A percentile compares a stretch with the other conserved stretches of the same genome.
Evolutionary conservation across 2,888 invertebrate genomes (phyloP).

Genomic region (Baronia brevicornis): DNA sequence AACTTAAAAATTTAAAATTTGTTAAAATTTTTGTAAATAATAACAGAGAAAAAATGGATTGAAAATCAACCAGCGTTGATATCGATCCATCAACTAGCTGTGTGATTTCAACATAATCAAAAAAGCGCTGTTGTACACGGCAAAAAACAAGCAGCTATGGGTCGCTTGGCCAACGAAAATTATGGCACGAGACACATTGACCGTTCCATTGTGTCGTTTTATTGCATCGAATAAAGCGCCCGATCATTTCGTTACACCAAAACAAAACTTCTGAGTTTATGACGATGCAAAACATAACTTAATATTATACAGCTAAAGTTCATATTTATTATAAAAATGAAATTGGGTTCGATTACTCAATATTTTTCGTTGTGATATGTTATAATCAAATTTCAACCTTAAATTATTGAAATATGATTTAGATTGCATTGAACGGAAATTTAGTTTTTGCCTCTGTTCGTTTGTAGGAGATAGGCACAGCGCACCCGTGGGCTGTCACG

Average conservation of each 20-base stretch:
- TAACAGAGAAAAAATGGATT: constrained; percentile 9
- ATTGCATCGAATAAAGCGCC: constrained; percentile 38
- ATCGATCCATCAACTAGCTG: constrained; percentile 32
- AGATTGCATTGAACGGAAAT: constrained; percentile 17
- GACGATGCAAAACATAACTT: constrained; percentile 17
- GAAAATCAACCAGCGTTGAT: constrained; percentile 22
- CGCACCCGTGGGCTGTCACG: constrained; percentile 69
- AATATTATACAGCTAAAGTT: constrained; percentile 10
- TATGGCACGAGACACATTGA: constrained; percentile 69
- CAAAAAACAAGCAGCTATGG: constrained; percentile 36
- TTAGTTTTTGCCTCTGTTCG: constrained; percentile 36
- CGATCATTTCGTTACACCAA: constrained; percentile 50
- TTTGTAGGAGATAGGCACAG: constrained; percentile 43
- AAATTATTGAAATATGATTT: constrained; percentile 15
- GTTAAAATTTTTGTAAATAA: background rate
- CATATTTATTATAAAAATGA: constrained; percentile 13
- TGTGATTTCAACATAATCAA: constrained; percentile 45
- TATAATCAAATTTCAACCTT: constrained; percentile 9
- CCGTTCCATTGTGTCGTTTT: constrained; percentile 57
- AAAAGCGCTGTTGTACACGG: constrained; percentile 35
- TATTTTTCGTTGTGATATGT: constrained; percentile 4
- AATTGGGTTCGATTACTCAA: constrained; percentile 16
- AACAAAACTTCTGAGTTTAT: constrained; percentile 30
- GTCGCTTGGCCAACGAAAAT: constrained; percentile 42
- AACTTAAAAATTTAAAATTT: background rate